Base-by-base conservation (phyloP, 2,113 vertebrate genomes). In the Corythaeola cristata region DNA sequence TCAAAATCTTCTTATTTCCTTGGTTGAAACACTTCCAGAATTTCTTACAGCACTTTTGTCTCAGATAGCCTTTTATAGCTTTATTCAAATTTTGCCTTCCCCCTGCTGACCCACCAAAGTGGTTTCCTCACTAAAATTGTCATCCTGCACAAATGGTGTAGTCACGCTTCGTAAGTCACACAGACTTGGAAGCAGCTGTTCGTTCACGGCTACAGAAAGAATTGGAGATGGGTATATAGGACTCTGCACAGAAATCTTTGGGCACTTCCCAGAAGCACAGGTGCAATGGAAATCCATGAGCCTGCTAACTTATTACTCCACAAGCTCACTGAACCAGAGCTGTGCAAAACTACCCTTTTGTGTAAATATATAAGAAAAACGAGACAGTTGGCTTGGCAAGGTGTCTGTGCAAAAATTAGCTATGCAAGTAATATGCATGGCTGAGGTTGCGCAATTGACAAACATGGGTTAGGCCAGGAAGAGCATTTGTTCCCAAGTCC, bases 131-230 rank as follows among this genome's bases (percentile, higher is more conserved):
- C 82, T 90, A 47, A 79, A 93, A 94, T 72, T 92, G 76, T 63
- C 90, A 85, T 73, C 53, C 39, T 4, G 12, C 85, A 92, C 93
- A 96, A 97, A 93, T 93, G 96, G 88, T 92, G n/a, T 8, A 50
- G 96, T 92, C 83, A 95, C 35, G 88, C 93, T 96, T 66, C 26
- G 0, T 86, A 94, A 92, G 86, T 52, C 90, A 88, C 76, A 94
- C 77, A 96, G 92, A 62, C 69, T 55, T 90, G 23, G 8, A 87
- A 94, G 73, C 94, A 97, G 93, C 85, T 97, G 92, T 22, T 95
- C 17, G 2, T 85, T 87, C 76, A 77, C 35, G 58, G 92, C 73
- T 64, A 59, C 58, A 41, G 92, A 75, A 84, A 64, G 47, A 72
- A 45, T 8, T 83, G 89, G 72, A 93, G 26, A 39, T 1, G 27